Base-by-base conservation (phyloP, 2,113 vertebrate genomes). In the Catharus bicknelli region DNA sequence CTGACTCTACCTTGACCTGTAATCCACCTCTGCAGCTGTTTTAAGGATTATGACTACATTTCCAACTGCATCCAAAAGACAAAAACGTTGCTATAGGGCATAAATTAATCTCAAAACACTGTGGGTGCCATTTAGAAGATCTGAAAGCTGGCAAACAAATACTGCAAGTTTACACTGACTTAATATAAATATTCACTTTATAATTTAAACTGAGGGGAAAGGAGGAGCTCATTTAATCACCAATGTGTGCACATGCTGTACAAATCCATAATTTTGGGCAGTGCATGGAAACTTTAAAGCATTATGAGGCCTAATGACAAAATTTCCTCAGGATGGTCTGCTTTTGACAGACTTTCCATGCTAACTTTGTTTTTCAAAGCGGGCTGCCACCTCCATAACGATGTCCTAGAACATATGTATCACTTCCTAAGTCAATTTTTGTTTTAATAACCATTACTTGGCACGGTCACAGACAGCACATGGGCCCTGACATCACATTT, bases 291-390 rank as follows among this genome's bases (percentile, higher is more conserved):
- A 94, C 62, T 82, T 81, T 83, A 90, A 78, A 90, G 82, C 84
- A 30, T 51, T 40, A 72, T 30, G 38, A 91, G 70, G 67, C 26
- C 45, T 32, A 85, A 87, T 87, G 90, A 95, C 89, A 89, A 43
- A 73, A 91, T 83, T 91, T 94, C 92, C 93, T 94, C 15, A 13
- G 58, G 55, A 92, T n/a, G 55, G 67, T 58, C 63, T 66, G 78
- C 72, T 76, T 90, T 30, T 79, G 67, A 88, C 83, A 88, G 77
- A 75, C 36, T 85, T 87, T 88, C 93, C 66, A 15, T 80, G 62
- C 43, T 75, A 21, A 86, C 70, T 95, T 17, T 93, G 86, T 93
- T 95, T 95, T 94, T 61, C 55, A 77, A 93, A 96, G 92, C 75
- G 82, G 55, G 58, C 73, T 90, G 86, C 69, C 91, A 92, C 91